Conservation (phyloP, 2,113 vertebrate species). For the Dipodomys merriami region DNA sequence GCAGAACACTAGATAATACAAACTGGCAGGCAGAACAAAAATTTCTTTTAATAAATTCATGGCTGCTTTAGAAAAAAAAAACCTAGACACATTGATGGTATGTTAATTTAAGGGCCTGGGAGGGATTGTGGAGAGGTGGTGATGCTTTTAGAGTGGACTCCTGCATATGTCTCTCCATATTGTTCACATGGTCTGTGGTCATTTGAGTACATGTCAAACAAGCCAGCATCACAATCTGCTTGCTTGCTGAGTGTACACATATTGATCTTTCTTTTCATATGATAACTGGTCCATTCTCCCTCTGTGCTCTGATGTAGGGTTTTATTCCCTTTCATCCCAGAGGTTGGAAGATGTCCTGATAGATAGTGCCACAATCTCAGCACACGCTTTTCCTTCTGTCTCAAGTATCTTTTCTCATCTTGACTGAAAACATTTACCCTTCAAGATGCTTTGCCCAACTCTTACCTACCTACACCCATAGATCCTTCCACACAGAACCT, state of each 20-base stretch:
- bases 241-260: neutral
- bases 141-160: neutral
- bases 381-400: neutral
- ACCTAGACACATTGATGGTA: neutral
- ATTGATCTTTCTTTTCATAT: neutral
- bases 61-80: slow-evolving; percentile 20
- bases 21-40: slow-evolving; percentile 12
- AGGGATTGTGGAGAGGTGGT: slow-evolving; percentile 1
- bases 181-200: neutral
- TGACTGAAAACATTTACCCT: neutral
- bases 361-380: neutral
- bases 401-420: neutral
- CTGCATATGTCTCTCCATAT: neutral
- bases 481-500: neutral
- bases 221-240: neutral
- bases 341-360: neutral
- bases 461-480: neutral
- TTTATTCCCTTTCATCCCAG: neutral
- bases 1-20: slow-evolving; percentile 45
- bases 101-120: slow-evolving; percentile 33
- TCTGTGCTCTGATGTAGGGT: neutral
- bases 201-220: neutral
- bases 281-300: neutral
- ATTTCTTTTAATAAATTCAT: slow-evolving; percentile 49
- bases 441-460: slow-evolving; percentile 8